phyloP scores from a whole-genome alignment of 2,113 vertebrate genomes.

The Nesospiza acunhae region DNA sequence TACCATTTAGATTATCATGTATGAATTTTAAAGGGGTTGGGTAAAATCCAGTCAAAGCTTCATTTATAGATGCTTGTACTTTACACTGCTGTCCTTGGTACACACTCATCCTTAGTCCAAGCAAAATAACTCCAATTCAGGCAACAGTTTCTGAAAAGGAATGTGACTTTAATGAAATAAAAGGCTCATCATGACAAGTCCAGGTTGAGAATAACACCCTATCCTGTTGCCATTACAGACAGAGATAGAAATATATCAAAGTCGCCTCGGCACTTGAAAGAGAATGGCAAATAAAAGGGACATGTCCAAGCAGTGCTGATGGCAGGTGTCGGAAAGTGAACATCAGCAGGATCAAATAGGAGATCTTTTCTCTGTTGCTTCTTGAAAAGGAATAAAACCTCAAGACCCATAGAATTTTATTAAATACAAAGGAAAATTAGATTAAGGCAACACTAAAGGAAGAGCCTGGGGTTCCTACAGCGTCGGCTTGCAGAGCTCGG shows the following conservation, averaged over 20 bases:
- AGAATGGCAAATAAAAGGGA: slow-evolving; percentile 84
- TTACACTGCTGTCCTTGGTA: slow-evolving; percentile 2
- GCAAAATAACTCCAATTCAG: slow-evolving; percentile 50
- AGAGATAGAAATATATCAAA: slow-evolving; percentile 82
- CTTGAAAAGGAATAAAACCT: slow-evolving; percentile 71
- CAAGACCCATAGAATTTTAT: slow-evolving; percentile 51
- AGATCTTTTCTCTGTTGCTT: slow-evolving; percentile 74
- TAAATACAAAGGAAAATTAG: slow-evolving; percentile 63
- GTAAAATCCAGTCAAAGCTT: slow-evolving; percentile 29
- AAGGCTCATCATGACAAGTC: slow-evolving; percentile 72
- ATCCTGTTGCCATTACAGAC: slow-evolving; percentile 76
- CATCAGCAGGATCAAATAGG: slow-evolving; percentile 79
- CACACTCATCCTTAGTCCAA: neutral
- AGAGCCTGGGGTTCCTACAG: neutral
- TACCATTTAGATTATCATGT: slow-evolving; percentile 21
- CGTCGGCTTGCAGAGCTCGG: neutral
- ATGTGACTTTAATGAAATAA: slow-evolving; percentile 73
- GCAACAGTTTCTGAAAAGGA: slow-evolving; percentile 55
- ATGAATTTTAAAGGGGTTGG: slow-evolving; percentile 30
- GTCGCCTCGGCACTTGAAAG: slow-evolving; percentile 79
- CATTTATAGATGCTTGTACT: neutral
- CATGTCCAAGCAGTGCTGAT: slow-evolving; percentile 77
- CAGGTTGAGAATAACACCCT: slow-evolving; percentile 74
- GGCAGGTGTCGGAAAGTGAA: slow-evolving; percentile 76
- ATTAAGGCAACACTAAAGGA: slow-evolving; percentile 30